Evolutionary conservation across 1,140 invertebrate species (phyloP).

Genomic region (Babylonia areolata): DNA sequence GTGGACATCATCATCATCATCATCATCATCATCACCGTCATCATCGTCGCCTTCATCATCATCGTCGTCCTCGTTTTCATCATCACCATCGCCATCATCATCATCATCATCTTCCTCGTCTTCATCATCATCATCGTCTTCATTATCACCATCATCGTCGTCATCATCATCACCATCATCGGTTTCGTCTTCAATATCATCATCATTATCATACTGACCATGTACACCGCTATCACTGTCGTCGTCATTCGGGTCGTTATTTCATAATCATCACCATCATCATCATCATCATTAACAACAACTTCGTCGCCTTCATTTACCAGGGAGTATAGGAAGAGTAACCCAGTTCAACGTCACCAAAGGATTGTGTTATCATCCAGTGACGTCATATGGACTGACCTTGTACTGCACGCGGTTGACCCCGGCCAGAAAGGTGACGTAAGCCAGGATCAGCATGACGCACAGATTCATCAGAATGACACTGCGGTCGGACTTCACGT

Average conservation of each 20-base stretch:
- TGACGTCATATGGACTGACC: conserved; percentile 28
- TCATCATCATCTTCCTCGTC: conserved; percentile 23
- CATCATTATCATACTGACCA: conserved; percentile 1
- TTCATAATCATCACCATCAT: background rate
- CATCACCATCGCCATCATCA: conserved; percentile 30
- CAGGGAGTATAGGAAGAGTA: no score
- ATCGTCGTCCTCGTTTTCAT: background rate
- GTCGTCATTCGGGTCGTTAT: no score
- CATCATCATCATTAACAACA: conserved; percentile 4
- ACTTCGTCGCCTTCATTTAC: background rate
- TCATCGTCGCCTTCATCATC: conserved; percentile 12
- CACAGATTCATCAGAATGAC: conserved; percentile 54
- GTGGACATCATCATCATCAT: conserved; percentile 23
- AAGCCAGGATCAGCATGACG: conserved; percentile 50
- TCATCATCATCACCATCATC: background rate
- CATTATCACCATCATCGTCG: background rate
- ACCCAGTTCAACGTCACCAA: no score
- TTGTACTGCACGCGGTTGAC: conserved; percentile 48
- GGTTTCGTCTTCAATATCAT: background rate
- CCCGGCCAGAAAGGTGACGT: conserved; percentile 57
- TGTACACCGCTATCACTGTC: background rate
- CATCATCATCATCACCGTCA: conserved; percentile 37
- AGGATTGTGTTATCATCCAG: no score
- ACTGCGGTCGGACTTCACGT: conserved; percentile 50
- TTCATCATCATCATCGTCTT: conserved; percentile 2